phyloP scores from a whole-genome alignment of 2,797 vertebrate genomes.

The Scleropages formosus region DNA sequence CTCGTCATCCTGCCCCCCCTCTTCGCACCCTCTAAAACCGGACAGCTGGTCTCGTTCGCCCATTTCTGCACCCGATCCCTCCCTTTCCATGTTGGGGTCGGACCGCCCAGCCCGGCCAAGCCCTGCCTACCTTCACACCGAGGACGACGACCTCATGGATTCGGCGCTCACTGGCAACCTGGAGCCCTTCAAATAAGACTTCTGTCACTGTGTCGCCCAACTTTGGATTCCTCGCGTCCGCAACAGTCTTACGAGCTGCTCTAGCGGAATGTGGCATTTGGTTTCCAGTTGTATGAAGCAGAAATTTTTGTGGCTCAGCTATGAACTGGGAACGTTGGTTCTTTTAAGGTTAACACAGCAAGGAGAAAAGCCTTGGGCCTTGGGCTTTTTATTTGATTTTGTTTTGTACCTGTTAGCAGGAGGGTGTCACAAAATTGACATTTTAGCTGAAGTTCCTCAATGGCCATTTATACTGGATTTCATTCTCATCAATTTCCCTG shows the following conservation, averaged over 20 bases:
- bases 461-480: not conserved
- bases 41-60: conserved; percentile 96
- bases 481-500: not conserved
- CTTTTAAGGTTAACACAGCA: not conserved
- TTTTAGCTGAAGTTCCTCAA: not conserved
- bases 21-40: conserved; percentile 83
- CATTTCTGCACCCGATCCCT: conserved; percentile 82
- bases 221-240: not conserved
- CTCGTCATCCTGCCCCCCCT: conserved; percentile 65
- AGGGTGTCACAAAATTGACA: too few relatives aligned
- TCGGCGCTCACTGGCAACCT: conserved; percentile 90
- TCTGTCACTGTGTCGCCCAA: not conserved
- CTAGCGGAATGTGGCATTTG: too few relatives aligned
- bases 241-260: not conserved
- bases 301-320: not conserved
- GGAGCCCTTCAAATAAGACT: conserved; percentile 49
- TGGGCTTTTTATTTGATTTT: not conserved
- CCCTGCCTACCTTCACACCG: conserved; percentile 87
- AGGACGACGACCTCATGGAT: conserved; percentile 98
- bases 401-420: not conserved
- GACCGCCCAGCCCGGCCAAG: conserved; percentile 85
- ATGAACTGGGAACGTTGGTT: not conserved
- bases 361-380: not conserved
- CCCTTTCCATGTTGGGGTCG: conserved; percentile 80
- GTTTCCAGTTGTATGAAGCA: too few relatives aligned